Evolutionary conservation across 2,113 vertebrate genomes (phyloP), one percentile per base, ranked within the genome.

Genomic region (Sylvia atricapilla): DNA sequence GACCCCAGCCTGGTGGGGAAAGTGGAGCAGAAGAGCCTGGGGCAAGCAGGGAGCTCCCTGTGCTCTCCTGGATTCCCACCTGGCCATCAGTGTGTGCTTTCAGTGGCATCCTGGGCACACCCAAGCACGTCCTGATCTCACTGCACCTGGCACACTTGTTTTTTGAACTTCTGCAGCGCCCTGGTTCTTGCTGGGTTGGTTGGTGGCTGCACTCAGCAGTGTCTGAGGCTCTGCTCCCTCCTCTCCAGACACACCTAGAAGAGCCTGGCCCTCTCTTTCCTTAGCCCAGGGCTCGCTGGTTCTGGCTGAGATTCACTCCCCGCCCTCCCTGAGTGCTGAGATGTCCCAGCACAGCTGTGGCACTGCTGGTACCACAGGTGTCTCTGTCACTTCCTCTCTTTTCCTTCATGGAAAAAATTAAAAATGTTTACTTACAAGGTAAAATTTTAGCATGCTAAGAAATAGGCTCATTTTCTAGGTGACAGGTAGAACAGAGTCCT

Each of bases 81-180:
- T 3, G 75, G 64, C 64, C 60, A 3, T 2, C 49, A 6, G 25
- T 0, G 25, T 7, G 66, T 13, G 20, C 10, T 47, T 35, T 2
- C 43, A 77, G 58, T 15, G 37, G 17, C 37, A 7, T 7, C 64
- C 72, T 44, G 46, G 62, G 2, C 10, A 9, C 59, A 3, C 16
- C 62, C 68, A 35, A 30, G 59, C 41, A 11, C 6, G 1, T 49
- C 80, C 66, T 56, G 28, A 19, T 35, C n/a, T 72, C 79, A 17
- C 10, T 39, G 39, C 53, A 17, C 0, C 1, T 6, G 68, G 67
- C 58, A 24, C 9, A n/a, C 18, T 20, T 3, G 15, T 8, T 63
- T 50, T 31, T 47, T 1, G 7, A 39, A 13, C 10, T 33, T 30
- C 43, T 80, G 60, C 8, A 1, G 86, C 25, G 30, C 41, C 10